Percentiles rank a stretch among this genome's conserved stretches.
Conservation (phyloP, 2,797 vertebrate species). For the Morus bassanus region DNA sequence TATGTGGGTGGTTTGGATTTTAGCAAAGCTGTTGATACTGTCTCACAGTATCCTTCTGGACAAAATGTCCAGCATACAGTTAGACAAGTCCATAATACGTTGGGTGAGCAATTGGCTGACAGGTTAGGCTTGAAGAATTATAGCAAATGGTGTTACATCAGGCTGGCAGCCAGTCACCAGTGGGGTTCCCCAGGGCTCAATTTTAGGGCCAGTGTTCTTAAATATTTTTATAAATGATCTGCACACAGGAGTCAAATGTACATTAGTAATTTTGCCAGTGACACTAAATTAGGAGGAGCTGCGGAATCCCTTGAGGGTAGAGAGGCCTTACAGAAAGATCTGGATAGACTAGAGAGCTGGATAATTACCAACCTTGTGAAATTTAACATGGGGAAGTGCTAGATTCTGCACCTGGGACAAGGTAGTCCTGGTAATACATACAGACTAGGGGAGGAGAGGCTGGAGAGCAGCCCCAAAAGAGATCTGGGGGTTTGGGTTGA, state of each 20-base stretch:
- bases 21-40: neutral
- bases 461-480: too few species aligned
- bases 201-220: neutral
- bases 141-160: neutral
- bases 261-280: neutral
- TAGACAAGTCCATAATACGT: neutral
- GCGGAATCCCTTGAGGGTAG: neutral
- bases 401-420: neutral
- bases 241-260: neutral
- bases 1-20: neutral
- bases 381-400: neutral
- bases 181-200: accelerated
- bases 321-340: neutral
- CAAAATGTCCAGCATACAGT: neutral
- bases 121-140: accelerated
- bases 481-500: too few species aligned
- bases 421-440: too few species aligned
- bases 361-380: accelerated
- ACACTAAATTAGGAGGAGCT: neutral
- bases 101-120: neutral
- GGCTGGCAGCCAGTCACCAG: accelerated
- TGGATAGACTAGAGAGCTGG: neutral
- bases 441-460: too few species aligned
- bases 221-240: neutral
- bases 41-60: neutral